A percentile compares a stretch with the other conserved stretches of the same genome.
phyloP scores from a whole-genome alignment of 1,140 invertebrate genomes.

The Drosophila ironensis region DNA sequence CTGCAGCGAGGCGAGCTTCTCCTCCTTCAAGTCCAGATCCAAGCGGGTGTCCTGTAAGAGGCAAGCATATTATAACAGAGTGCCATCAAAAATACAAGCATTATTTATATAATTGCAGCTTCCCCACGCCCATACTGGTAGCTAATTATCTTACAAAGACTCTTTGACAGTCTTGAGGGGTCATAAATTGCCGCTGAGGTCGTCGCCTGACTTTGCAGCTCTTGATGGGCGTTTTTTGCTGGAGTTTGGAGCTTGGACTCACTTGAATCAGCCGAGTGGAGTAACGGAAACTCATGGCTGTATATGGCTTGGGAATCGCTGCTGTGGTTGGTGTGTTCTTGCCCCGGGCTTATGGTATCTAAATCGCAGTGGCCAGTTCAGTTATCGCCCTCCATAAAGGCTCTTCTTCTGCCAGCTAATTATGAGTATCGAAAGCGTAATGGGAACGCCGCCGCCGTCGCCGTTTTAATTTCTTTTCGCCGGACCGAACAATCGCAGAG shows the following conservation, averaged over 20 bases:
- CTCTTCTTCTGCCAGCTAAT: constrained; percentile 40
- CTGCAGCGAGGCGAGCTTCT: constrained; percentile 89
- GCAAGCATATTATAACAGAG: no score
- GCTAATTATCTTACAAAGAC: no score
- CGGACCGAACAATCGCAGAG: constrained; percentile 20
- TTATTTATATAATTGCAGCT: background rate
- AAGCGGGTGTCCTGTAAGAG: constrained; percentile 88
- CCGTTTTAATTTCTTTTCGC: constrained; percentile 47
- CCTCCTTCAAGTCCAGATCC: constrained; percentile 93
- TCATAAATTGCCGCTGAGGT: background rate
- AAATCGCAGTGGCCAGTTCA: constrained; percentile 50
- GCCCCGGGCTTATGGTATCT: constrained; percentile 31
- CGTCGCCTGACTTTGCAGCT: background rate
- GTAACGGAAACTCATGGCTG: constrained; percentile 69
- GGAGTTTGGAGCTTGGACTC: constrained; percentile 12
- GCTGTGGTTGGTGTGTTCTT: background rate
- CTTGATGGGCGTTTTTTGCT: background rate
- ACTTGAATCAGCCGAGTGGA: constrained; percentile 61
- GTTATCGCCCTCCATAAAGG: constrained; percentile 38
- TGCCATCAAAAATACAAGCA: background rate
- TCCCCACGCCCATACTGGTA: no score
- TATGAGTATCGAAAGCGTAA: constrained; percentile 50
- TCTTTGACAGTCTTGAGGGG: no score
- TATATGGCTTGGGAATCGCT: constrained; percentile 28
- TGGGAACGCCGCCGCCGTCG: constrained; percentile 26